phyloP scores from a whole-genome alignment of 2,113 vertebrate genomes.

The Hypanus sabinus region DNA sequence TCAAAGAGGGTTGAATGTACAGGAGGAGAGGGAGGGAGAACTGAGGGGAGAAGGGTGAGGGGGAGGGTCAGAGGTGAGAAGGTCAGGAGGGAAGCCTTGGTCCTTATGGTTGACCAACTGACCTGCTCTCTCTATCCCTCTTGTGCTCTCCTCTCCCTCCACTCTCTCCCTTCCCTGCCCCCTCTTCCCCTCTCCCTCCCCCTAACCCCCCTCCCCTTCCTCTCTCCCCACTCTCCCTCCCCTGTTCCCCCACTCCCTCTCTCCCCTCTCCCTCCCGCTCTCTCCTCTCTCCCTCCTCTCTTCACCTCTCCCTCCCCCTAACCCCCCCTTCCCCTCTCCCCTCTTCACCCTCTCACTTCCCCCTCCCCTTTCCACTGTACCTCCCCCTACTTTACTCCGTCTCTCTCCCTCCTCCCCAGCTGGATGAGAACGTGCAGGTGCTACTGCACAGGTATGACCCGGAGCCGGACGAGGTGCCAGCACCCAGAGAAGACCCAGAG shows the following conservation, averaged over 20 bases:
- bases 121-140: background rate
- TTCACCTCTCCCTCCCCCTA: background rate
- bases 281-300: no score
- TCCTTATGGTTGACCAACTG: background rate
- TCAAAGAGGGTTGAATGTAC: no score
- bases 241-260: background rate
- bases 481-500: slow-evolving; percentile 41
- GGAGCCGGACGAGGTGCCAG: slow-evolving; percentile 41
- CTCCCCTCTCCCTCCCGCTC: no score
- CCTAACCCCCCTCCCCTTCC: background rate
- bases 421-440: slow-evolving; percentile 72
- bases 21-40: no score
- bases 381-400: no score
- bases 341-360: background rate
- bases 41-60: no score
- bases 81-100: background rate
- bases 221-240: background rate
- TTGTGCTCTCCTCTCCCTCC: background rate
- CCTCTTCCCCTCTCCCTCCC: background rate
- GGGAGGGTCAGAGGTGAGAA: background rate
- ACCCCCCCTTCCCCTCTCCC: background rate
- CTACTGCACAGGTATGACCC: slow-evolving; percentile 66
- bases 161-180: background rate
- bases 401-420: no score
- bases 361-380: no score